Conservation (phyloP, 2,113 vertebrate genomes). For the Aythya baeri region DNA sequence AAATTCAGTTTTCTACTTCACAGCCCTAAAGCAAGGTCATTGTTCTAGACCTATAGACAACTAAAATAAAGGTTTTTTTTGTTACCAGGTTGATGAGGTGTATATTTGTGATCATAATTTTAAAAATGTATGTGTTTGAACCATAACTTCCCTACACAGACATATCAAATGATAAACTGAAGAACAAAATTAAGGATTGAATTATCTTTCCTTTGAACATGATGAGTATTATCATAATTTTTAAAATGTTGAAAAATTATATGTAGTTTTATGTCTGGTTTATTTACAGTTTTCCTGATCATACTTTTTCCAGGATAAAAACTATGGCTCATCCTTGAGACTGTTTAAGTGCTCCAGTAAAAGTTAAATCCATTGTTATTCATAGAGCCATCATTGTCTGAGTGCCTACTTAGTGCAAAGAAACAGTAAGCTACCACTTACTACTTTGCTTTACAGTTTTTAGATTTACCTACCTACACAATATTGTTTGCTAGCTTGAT, state of each 20-base stretch:
- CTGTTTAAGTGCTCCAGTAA: neutral
- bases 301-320: neutral
- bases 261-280: neutral
- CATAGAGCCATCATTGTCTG: neutral
- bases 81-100: neutral
- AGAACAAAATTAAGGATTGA: neutral
- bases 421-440: neutral
- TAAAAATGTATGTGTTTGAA: neutral
- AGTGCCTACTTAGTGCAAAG: neutral
- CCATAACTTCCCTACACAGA: neutral
- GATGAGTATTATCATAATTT: neutral
- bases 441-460: neutral
- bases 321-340: neutral
- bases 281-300: neutral
- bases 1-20: neutral
- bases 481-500: neutral
- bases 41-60: neutral
- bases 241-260: neutral
- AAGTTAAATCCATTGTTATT: neutral
- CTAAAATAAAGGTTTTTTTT: neutral
- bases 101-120: neutral
- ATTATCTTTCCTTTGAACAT: neutral
- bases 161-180: neutral
- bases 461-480: neutral
- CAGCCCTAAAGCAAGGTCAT: neutral